phyloP scores from a whole-genome alignment of 2,797 vertebrate genomes.

The Sternotherus odoratus region DNA sequence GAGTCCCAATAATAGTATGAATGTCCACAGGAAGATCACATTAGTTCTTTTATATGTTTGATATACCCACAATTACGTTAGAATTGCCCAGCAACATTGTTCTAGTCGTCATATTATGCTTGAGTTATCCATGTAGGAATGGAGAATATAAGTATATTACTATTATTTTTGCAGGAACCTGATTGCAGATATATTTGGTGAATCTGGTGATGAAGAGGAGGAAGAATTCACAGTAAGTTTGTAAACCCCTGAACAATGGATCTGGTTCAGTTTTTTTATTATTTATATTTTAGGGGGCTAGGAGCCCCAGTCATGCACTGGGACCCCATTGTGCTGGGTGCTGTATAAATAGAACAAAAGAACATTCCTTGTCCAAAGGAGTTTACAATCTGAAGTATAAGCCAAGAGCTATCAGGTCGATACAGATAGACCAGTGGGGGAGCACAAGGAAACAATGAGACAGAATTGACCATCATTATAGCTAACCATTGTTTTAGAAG shows the following conservation, averaged over 20 bases:
- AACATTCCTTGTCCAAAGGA: neutral
- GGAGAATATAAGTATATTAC: neutral
- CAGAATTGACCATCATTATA: neutral
- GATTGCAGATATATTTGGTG: slow-evolving; percentile 98
- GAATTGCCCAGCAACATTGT: neutral
- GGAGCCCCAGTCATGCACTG: neutral
- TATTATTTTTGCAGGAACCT: slow-evolving; percentile 87
- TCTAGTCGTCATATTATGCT: neutral
- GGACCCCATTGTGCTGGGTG: neutral
- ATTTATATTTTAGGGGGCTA: neutral
- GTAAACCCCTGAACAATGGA: neutral
- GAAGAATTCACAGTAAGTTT: slow-evolving; percentile 96
- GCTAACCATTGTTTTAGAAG: neutral
- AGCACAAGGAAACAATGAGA: neutral
- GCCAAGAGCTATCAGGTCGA: neutral
- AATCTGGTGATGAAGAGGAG: slow-evolving; percentile 96
- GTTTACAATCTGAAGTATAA: neutral
- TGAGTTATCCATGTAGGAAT: neutral
- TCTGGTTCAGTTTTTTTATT: neutral
- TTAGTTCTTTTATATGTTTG: neutral
- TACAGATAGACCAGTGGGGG: neutral
- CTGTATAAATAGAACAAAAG: neutral
- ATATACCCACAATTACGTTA: neutral
- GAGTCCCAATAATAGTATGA: neutral
- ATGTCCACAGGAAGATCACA: neutral